phyloP scores from a whole-genome alignment of 2,888 invertebrate species.

The Bellardia bayeri region DNA sequence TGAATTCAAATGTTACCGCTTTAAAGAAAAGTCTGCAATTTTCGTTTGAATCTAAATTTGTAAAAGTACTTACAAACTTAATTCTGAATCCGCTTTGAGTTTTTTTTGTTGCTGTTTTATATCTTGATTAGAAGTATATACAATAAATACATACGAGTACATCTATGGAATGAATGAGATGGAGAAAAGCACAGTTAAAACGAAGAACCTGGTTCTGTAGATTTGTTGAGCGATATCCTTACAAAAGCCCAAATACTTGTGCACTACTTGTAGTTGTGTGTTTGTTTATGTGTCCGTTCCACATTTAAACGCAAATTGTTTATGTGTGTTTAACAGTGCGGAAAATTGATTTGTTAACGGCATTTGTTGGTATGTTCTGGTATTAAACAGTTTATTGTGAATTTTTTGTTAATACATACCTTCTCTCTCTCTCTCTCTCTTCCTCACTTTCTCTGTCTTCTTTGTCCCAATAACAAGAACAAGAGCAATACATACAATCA shows the following conservation, averaged over 20 bases:
- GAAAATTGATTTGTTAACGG: slow-evolving; percentile 73
- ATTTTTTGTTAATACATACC: slow-evolving; percentile 36
- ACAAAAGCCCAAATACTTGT: background rate
- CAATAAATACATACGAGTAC: background rate
- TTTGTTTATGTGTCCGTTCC: slow-evolving; percentile 11
- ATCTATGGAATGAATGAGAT: slow-evolving; percentile 16
- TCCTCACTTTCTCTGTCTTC: background rate
- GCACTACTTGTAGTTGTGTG: slow-evolving; percentile 18
- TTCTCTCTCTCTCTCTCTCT: slow-evolving; percentile 8
- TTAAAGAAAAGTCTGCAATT: background rate
- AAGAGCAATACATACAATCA: background rate
- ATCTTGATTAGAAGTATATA: slow-evolving; percentile 56
- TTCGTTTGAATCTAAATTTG: background rate
- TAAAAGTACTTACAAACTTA: background rate
- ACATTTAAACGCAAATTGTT: slow-evolving; percentile 62
- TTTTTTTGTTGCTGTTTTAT: slow-evolving; percentile 1
- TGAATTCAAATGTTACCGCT: slow-evolving; percentile 6
- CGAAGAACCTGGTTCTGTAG: background rate
- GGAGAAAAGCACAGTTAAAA: background rate
- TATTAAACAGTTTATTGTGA: slow-evolving; percentile 52
- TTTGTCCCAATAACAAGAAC: slow-evolving; percentile 16
- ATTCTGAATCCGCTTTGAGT: background rate
- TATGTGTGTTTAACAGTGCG: slow-evolving; percentile 70
- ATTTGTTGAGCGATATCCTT: slow-evolving; percentile 2
- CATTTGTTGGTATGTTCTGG: slow-evolving; percentile 54